Conservation (phyloP, 2,797 vertebrate species). For the Oceanodroma leucorhoa region DNA sequence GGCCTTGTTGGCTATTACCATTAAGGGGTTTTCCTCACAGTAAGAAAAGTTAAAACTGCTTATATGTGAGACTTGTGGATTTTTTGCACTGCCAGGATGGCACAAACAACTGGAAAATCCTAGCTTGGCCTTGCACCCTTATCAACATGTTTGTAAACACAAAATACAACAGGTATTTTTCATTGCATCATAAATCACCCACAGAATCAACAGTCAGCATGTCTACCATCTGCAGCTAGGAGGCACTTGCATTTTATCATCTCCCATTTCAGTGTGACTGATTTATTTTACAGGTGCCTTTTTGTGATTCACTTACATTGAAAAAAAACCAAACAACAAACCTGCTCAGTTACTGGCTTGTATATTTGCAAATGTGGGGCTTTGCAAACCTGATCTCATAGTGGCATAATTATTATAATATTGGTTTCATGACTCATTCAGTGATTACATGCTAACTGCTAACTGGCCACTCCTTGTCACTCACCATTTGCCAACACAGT, state of each 20-base stretch:
- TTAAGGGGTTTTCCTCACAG: background rate
- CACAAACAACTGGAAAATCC: background rate
- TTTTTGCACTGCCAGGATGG: background rate
- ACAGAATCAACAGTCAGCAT: background rate
- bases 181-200: background rate
- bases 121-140: background rate
- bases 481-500: slow-evolving; percentile 33
- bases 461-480: slow-evolving; percentile 57
- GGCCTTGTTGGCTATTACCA: background rate
- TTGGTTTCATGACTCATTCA: slow-evolving; percentile 48
- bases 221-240: background rate
- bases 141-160: background rate
- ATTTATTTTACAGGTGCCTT: background rate
- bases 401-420: slow-evolving; percentile 27
- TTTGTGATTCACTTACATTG: background rate
- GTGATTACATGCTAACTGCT: slow-evolving; percentile 31
- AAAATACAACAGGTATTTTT: background rate
- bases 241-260: background rate
- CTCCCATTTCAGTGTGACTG: background rate
- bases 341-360: background rate
- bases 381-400: slow-evolving; percentile 43
- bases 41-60: background rate
- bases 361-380: background rate
- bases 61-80: background rate
- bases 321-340: background rate